phyloP scores from a whole-genome alignment of 2,888 invertebrate genomes.

The Lacanobia wlatinum region DNA sequence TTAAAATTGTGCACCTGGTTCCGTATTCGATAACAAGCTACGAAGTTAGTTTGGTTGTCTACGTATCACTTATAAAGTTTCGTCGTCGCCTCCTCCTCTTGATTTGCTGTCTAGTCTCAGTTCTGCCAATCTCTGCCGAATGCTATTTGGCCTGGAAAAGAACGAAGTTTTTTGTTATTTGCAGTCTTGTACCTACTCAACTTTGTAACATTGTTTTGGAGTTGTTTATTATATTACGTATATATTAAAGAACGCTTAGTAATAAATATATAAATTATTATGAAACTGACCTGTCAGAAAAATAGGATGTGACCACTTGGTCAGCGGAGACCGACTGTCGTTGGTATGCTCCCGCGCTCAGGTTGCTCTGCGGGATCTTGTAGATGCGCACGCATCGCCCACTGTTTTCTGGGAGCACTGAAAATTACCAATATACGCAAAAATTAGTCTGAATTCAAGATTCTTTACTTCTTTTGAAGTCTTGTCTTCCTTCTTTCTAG shows the following conservation, averaged over 20 bases:
- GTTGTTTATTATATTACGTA: no score
- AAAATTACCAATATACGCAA: conserved; percentile 15
- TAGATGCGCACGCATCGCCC: conserved; percentile 87
- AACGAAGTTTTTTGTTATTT: background rate
- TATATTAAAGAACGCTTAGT: background rate
- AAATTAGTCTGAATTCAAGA: background rate
- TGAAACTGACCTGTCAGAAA: conserved; percentile 81
- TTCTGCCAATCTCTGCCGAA: conserved; percentile 85
- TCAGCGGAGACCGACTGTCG: conserved; percentile 88
- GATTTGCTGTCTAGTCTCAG: conserved; percentile 86
- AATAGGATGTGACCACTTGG: conserved; percentile 86
- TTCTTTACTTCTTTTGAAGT: background rate
- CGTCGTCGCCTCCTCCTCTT: conserved; percentile 85
- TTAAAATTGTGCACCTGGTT: conserved; percentile 77
- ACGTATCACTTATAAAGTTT: conserved; percentile 73
- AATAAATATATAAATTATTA: no score
- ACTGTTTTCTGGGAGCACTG: conserved; percentile 87
- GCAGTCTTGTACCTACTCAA: background rate
- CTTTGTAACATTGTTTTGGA: background rate
- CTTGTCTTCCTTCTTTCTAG: no score
- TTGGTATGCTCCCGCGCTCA: conserved; percentile 87
- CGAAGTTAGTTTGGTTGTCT: conserved; percentile 47
- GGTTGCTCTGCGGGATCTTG: conserved; percentile 87
- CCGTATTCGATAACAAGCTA: conserved; percentile 70
- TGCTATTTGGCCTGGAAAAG: conserved; percentile 81